Base-by-base conservation (phyloP, 2,888 invertebrate genomes). In the Argyresthia goedartella region DNA sequence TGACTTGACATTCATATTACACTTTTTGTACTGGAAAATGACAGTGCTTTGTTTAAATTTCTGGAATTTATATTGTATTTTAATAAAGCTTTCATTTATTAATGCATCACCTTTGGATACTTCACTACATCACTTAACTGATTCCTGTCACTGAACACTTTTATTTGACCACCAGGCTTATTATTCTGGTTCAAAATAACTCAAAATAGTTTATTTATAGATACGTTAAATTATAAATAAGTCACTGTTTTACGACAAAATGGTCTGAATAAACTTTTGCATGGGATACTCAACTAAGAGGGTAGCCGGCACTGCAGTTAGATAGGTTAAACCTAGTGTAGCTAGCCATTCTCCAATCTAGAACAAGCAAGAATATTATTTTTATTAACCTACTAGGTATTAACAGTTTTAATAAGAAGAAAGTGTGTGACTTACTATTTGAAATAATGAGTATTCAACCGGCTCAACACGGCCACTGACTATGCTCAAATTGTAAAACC, bases 401-500 rank as follows among this genome's bases (percentile, higher is more conserved):
- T 8, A 36, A 36, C 36, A 8, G 7, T 9, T 9, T 36, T 36
- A 7, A 7, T 36, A 42, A 42, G 11, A 42, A 42, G 42, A 42
- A 11, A 42, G n/a, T 9, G n/a, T 11, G 39, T n/a, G 8, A 36
- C 36, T 49, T 14, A 49, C 49, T 7, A 49, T 10, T 15, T 14
- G n/a, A 13, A 49, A 15, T 3, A 49, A 36, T 4, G 49, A 49
- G 4, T 15, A 15, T 15, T 49, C 15, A 3, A 7, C 14, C 1
- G 47, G 54, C 52, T 49, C 48, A 47, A 49, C 59, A 0, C 58
- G 50, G 9, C 59, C 55, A 34, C 62, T 70, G 69, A 1, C 60
- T 51, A 63, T 57, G 25, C 59, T 55, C 34, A 75, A 59, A 49
- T 66, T 60, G 54, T 59, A 53, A 44, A 62, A 59, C 76, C 74